Conservation (phyloP, 2,888 invertebrate genomes). For the Epicampocera succincta region DNA sequence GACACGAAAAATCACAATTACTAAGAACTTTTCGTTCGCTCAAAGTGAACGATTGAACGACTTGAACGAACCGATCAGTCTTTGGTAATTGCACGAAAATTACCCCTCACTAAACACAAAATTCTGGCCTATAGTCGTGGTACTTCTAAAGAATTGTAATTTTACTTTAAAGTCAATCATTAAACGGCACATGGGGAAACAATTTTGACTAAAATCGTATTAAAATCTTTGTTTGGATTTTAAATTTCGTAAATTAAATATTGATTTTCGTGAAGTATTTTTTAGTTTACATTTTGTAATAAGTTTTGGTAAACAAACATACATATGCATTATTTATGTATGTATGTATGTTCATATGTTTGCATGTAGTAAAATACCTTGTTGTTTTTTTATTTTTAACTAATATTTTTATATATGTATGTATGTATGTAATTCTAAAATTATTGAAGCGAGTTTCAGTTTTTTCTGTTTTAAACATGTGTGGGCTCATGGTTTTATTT, state of each 20-base stretch:
- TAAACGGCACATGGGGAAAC: neutral
- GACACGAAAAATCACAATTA: no score
- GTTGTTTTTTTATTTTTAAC: constrained; percentile 51
- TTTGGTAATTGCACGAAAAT: no score
- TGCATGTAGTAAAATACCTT: neutral
- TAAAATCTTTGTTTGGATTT: neutral
- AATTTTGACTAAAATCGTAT: constrained; percentile 6
- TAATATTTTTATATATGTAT: constrained; percentile 70
- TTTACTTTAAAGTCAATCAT: no score
- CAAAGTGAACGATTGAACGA: no score
- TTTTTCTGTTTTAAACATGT: constrained; percentile 40
- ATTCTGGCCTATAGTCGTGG: no score
- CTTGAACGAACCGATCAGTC: no score
- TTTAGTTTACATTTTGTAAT: neutral
- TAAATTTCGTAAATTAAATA: neutral
- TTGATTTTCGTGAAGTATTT: constrained; percentile 2
- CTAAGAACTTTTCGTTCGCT: no score
- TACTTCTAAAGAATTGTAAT: no score
- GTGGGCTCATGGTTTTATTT: neutral
- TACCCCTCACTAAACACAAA: no score
- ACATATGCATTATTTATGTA: constrained; percentile 50
- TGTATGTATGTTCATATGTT: constrained; percentile 2
- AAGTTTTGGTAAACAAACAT: constrained; percentile 9
- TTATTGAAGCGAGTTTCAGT: constrained; percentile 75
- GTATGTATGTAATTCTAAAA: constrained; percentile 66